Evolutionary conservation across 2,888 invertebrate species (phyloP).

Genomic region (Erynnis tages): DNA sequence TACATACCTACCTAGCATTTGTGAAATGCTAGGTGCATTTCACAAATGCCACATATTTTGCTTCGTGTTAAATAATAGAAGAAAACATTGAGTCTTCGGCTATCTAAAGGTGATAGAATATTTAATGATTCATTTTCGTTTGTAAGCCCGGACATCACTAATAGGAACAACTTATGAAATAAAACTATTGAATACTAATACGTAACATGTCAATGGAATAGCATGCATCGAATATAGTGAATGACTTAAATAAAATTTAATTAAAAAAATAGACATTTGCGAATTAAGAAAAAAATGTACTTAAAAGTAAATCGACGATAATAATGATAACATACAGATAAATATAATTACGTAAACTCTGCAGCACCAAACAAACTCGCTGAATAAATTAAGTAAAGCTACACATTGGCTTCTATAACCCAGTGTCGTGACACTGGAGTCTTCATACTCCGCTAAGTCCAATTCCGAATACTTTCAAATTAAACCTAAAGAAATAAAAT

Average conservation of each 20-base stretch:
- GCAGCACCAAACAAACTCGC: constrained; percentile 42
- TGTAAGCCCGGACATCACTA: constrained; percentile 29
- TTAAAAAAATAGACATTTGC: constrained; percentile 28
- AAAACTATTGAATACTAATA: constrained; percentile 30
- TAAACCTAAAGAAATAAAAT: constrained; percentile 5
- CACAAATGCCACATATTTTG: no score
- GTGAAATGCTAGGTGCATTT: no score
- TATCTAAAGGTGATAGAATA: background rate
- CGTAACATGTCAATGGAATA: constrained; percentile 29
- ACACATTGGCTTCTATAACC: constrained; percentile 17
- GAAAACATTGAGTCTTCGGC: background rate
- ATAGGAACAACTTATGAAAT: constrained; percentile 38
- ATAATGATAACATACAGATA: constrained; percentile 17
- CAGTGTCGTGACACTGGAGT: background rate
- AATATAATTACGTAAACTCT: constrained; percentile 34
- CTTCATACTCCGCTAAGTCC: background rate
- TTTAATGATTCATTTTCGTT: background rate
- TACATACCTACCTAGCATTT: no score
- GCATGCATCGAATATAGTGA: constrained; percentile 22
- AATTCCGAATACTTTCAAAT: constrained; percentile 1
- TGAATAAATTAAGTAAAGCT: constrained; percentile 41
- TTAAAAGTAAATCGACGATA: constrained; percentile 31
- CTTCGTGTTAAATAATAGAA: no score
- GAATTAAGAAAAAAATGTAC: constrained; percentile 29
- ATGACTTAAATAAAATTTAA: constrained; percentile 32